Percentiles rank a stretch among this genome's conserved stretches.
phyloP scores from a whole-genome alignment of 2,797 vertebrate species.

The Enteromius viviparus region DNA sequence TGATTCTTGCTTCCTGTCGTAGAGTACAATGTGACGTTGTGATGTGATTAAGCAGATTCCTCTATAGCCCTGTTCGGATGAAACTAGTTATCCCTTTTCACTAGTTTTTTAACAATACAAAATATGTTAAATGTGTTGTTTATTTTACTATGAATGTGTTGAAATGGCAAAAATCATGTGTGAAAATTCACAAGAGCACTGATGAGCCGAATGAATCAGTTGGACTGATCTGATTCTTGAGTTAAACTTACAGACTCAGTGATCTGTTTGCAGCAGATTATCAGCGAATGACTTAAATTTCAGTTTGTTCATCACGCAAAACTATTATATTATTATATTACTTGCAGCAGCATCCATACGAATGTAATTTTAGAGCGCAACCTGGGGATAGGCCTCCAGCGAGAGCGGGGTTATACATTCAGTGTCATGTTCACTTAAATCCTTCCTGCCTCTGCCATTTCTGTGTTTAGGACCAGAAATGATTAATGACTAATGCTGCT shows the following conservation, averaged over 20 bases:
- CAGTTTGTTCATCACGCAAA: background rate
- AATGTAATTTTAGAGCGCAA: constrained; percentile 34
- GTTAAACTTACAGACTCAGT: background rate
- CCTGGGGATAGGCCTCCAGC: constrained; percentile 42
- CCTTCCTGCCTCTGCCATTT: constrained; percentile 47
- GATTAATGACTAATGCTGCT: constrained; percentile 60
- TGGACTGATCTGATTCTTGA: background rate
- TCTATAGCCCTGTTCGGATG: background rate
- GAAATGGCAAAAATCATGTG: background rate
- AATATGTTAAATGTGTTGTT: background rate
- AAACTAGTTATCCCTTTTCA: background rate
- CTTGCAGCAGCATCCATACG: background rate
- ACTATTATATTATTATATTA: background rate
- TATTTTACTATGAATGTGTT: constrained; percentile 1
- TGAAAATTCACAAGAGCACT: background rate
- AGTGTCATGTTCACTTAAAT: constrained; percentile 50
- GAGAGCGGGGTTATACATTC: constrained; percentile 14
- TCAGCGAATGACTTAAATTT: background rate
- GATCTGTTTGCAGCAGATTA: background rate
- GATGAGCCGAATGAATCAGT: background rate
- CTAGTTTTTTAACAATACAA: background rate
- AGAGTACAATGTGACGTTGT: background rate
- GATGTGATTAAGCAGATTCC: background rate
- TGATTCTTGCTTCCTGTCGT: constrained; percentile 15
- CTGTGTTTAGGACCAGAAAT: constrained; percentile 54